These are phyloP conservation scores for Phoxinus phoxinus DNA, from an alignment of 2,113 vertebrate species.

Conservation along the genomic window DNA sequence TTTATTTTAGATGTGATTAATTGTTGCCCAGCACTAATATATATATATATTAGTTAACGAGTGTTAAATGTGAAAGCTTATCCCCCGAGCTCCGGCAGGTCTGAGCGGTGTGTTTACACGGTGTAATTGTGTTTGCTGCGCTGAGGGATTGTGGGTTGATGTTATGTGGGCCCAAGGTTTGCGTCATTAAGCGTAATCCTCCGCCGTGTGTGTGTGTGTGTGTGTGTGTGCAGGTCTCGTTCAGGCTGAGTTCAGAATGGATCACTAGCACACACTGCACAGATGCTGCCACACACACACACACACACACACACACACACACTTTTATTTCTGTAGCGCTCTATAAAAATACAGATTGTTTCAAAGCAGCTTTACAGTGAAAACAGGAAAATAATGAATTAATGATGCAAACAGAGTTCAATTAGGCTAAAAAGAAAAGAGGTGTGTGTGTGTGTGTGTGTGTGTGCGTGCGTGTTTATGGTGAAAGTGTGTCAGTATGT, in stretches of 20 bases:
- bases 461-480: not conserved
- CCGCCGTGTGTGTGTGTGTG: not conserved
- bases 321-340: too few species aligned
- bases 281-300: not conserved
- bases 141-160: slow-evolving; percentile 15
- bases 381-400: too few species aligned
- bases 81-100: not conserved
- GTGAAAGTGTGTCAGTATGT: not conserved
- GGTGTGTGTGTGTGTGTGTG: not conserved
- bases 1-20: too few species aligned
- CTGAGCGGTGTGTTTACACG: not conserved
- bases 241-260: not conserved
- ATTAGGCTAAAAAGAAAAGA: too few species aligned
- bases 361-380: too few species aligned
- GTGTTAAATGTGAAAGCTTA: not conserved
- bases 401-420: too few species aligned
- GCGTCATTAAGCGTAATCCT: slow-evolving; percentile 45
- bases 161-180: slow-evolving; percentile 48
- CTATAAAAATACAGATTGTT: too few species aligned
- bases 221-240: not conserved
- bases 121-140: not conserved
- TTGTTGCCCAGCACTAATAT: too few species aligned
- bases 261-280: not conserved
- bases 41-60: not conserved
- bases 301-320: too few species aligned